A percentile compares a stretch with the other conserved stretches of the same genome.
These are phyloP conservation scores for Ardeotis arabs DNA, from an alignment of 2,113 vertebrate genomes.

Conservation along the genomic window DNA sequence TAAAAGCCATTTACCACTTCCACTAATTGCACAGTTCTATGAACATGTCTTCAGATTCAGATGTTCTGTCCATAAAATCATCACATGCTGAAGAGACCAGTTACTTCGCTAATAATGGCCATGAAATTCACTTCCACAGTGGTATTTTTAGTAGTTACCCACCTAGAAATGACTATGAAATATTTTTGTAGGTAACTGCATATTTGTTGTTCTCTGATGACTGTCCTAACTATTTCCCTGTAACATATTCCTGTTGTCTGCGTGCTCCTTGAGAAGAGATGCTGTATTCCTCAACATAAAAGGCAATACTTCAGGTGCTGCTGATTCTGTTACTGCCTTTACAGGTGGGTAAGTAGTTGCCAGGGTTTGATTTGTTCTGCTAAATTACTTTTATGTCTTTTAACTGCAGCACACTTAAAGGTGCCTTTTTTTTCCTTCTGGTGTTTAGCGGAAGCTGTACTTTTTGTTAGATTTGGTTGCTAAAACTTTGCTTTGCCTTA, in stretches of 20 bases:
- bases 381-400: conserved; percentile 42
- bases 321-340: not conserved
- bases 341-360: conserved; percentile 10
- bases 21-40: not conserved
- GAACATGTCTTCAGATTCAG: not conserved
- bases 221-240: not conserved
- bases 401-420: conserved; percentile 9
- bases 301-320: conserved; percentile 28
- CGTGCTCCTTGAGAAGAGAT: not conserved
- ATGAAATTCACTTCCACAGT: not conserved
- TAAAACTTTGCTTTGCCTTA: not conserved
- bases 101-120: not conserved
- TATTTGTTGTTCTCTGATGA: not conserved
- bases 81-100: not conserved
- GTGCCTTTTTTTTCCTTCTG: conserved; percentile 18
- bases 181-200: not conserved
- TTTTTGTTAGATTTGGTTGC: not conserved
- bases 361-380: conserved; percentile 41
- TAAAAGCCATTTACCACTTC: not conserved
- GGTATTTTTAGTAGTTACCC: not conserved
- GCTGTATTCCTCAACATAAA: not conserved
- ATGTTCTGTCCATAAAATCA: not conserved
- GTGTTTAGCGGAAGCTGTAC: not conserved
- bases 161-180: not conserved
- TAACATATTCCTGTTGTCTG: not conserved